Conservation (phyloP, 2,888 invertebrate genomes). For the Perithous albicinctus region DNA sequence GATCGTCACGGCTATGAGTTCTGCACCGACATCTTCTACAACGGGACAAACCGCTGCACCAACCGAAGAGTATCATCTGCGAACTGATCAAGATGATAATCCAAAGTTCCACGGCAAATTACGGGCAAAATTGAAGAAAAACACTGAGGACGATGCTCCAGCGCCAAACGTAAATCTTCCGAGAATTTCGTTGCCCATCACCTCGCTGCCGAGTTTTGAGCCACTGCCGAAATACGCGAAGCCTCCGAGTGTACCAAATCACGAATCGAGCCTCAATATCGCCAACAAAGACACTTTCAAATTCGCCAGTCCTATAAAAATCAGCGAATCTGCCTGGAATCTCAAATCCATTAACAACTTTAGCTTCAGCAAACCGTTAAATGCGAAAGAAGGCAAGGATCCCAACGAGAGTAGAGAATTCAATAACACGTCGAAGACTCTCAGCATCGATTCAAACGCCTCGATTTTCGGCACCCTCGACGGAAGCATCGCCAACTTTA, state of each 20-base stretch:
- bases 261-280: conserved; percentile 27
- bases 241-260: conserved; percentile 52
- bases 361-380: conserved; percentile 86
- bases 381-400: conserved; percentile 75
- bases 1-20: conserved; percentile 85
- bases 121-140: conserved; percentile 81
- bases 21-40: conserved; percentile 36
- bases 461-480: conserved; percentile 43
- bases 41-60: not conserved
- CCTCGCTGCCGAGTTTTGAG: conserved; percentile 87
- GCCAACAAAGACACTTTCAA: conserved; percentile 71
- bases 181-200: conserved; percentile 86
- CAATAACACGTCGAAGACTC: conserved; percentile 40
- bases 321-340: conserved; percentile 83
- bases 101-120: conserved; percentile 84
- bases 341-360: conserved; percentile 86
- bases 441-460: conserved; percentile 66
- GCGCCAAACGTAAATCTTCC: conserved; percentile 86
- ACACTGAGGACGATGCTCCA: conserved; percentile 82
- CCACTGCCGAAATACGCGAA: conserved; percentile 81
- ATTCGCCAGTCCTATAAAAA: conserved; percentile 85
- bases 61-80: conserved; percentile 78
- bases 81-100: conserved; percentile 78
- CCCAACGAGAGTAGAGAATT: conserved; percentile 54
- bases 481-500: conserved; percentile 78